A percentile compares a stretch with the other conserved stretches of the same genome.
phyloP scores from a whole-genome alignment of 2,113 vertebrate species.

The Ancistrus triradiatus region DNA sequence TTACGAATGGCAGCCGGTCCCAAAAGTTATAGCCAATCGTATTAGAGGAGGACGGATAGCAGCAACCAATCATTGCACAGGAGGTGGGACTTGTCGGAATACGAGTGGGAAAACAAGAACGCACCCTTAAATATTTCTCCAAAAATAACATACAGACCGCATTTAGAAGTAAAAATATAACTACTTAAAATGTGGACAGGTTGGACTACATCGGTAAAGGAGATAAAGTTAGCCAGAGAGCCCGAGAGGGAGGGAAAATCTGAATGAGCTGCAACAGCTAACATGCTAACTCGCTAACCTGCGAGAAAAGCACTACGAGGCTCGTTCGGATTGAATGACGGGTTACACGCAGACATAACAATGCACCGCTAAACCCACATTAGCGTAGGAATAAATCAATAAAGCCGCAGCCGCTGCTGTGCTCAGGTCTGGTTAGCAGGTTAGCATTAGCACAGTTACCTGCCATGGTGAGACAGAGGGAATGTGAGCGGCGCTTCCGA shows the following conservation, averaged over 20 bases:
- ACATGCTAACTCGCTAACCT: slow-evolving; percentile 26
- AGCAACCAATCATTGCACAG: not conserved
- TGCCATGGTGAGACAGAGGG: slow-evolving; percentile 71
- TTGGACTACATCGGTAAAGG: too few relatives aligned
- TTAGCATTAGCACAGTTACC: slow-evolving; percentile 53
- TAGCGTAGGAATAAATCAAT: too few relatives aligned
- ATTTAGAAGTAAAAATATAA: too few relatives aligned
- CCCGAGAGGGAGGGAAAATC: not conserved
- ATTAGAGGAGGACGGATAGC: not conserved
- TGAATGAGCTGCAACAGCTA: not conserved
- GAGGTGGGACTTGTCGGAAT: not conserved
- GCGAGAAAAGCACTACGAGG: too few relatives aligned
- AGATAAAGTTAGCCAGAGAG: too few relatives aligned
- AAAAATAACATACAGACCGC: not conserved
- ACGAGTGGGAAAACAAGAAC: not conserved
- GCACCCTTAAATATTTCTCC: not conserved
- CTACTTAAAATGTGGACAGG: too few relatives aligned
- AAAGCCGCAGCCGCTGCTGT: slow-evolving; percentile 12
- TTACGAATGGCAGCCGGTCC: not conserved
- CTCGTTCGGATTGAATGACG: too few relatives aligned
- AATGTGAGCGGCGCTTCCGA: slow-evolving; percentile 57
- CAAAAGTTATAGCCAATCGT: not conserved
- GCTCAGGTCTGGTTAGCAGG: not conserved
- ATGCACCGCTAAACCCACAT: too few relatives aligned
- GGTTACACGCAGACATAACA: too few relatives aligned